Evolutionary conservation across 64 coral and sea anemone genomes (phyloP), one percentile per base, ranked within the genome.

Genomic region (Montipora efflorescens): DNA sequence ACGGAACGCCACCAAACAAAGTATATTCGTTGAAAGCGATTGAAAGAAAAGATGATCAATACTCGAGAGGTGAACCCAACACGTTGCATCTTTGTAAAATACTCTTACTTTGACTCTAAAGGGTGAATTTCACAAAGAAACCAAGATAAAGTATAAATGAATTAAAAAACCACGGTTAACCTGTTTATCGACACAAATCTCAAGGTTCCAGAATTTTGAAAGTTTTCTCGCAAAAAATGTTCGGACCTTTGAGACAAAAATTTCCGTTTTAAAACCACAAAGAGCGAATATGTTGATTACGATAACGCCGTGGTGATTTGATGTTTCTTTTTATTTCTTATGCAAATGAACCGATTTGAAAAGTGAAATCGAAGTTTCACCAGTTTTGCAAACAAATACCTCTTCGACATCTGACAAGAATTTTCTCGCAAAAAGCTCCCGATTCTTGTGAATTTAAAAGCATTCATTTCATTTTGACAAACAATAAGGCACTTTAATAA

Each of bases 291-390:
- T 48, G 82, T 36, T 36, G 36, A 36, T 36, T 36, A 36, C 36
- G 36, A 36, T 36, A 36, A 36, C 36, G 36, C 36, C 36, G 36
- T 36, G 16, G 18, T 4, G 8, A 20, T 50, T 48, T 50, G 59
- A 83, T 67, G 59, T 46, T 23, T 36, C 59, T 61, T 11, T 43
- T 83, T 21, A 6, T 19, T 45, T 78, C 48, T 70, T 49, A 86
- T 86, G 82, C 66, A 86, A 86, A 86, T 86, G 7, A 72, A 20
- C 19, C 28, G 44, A n/a, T 86, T 48, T 48, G 43, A 84, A 71
- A 85, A 86, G 66, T 71, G 36, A 45, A 86, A 62, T 71, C 5
- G 64, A 84, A n/a, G 28, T 15, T 15, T 47, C 81, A 84, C 61
- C 62, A 7, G 48, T 46, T n/a, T 16, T 47, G 59, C 6, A 84